phyloP scores from a whole-genome alignment of 1,140 invertebrate genomes.

The Himalopsyche phryganea region DNA sequence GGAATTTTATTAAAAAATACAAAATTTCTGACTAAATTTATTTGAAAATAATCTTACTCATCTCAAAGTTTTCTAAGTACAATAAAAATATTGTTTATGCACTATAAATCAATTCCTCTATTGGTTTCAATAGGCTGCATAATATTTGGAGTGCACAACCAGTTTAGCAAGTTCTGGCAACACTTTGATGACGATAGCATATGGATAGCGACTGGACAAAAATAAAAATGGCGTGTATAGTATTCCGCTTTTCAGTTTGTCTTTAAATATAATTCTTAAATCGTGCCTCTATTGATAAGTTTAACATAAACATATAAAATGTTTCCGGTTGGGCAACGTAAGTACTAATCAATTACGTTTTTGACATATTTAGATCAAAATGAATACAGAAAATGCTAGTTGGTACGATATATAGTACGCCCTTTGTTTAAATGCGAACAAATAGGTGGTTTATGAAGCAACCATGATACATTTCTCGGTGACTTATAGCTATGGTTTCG shows the following conservation, averaged over 20 bases:
- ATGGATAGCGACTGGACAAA: conserved; percentile 24
- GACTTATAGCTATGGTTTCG: no score
- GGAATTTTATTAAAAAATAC: no score
- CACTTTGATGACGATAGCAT: conserved; percentile 25
- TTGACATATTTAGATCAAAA: conserved; percentile 1
- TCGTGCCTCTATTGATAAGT: conserved; percentile 7
- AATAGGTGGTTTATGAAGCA: no score
- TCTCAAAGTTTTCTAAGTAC: no score
- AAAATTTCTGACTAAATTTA: no score
- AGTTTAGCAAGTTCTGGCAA: conserved; percentile 6
- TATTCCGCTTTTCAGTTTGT: no score
- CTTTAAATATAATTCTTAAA: conserved; percentile 18
- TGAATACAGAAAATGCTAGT: not conserved
- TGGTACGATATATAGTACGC: conserved; percentile 1
- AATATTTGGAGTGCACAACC: no score
- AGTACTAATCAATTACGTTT: conserved; percentile 38
- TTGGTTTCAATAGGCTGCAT: no score
- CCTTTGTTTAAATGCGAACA: conserved; percentile 12
- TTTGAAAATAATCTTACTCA: no score
- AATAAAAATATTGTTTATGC: no score
- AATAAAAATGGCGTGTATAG: conserved; percentile 21
- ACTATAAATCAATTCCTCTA: no score
- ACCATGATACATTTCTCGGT: no score
- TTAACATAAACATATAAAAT: conserved; percentile 36
- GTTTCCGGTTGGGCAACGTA: conserved; percentile 55